These are phyloP conservation scores for Aplocera efformata DNA, from an alignment of 2,888 invertebrate genomes.

Conservation along the genomic window DNA sequence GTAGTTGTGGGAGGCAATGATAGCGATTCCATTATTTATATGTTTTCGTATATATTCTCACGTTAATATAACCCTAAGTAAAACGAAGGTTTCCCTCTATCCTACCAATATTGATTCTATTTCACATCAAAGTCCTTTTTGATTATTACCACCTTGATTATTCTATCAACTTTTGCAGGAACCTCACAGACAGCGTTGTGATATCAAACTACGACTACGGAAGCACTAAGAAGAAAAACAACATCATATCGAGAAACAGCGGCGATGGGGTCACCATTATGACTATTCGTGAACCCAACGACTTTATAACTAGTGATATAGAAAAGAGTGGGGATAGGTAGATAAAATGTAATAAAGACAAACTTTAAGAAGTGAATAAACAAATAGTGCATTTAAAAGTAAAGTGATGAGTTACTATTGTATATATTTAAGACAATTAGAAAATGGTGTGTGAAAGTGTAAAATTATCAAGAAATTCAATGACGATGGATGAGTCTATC, in stretches of 20 bases:
- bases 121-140: slow-evolving; percentile 10
- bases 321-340: slow-evolving; percentile 64
- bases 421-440: too few relatives aligned
- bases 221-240: slow-evolving; percentile 71
- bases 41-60: too few relatives aligned
- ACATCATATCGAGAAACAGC: slow-evolving; percentile 63
- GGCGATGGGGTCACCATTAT: slow-evolving; percentile 69
- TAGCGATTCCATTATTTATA: too few relatives aligned
- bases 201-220: slow-evolving; percentile 76
- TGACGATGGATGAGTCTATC: too few relatives aligned
- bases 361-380: not conserved
- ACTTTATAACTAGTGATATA: slow-evolving; percentile 54
- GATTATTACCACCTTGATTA: slow-evolving; percentile 46
- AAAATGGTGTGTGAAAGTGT: too few relatives aligned
- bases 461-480: too few relatives aligned
- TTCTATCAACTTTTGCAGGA: slow-evolving; percentile 64
- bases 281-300: slow-evolving; percentile 60
- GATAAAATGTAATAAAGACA: slow-evolving; percentile 27
- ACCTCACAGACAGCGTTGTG: slow-evolving; percentile 73
- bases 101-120: not conserved
- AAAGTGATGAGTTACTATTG: too few relatives aligned
- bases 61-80: too few relatives aligned
- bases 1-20: too few relatives aligned
- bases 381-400: not conserved
- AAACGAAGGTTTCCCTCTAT: too few relatives aligned